Evolutionary conservation across 2,113 vertebrate species (phyloP).

Genomic region (Empidonax alnorum): DNA sequence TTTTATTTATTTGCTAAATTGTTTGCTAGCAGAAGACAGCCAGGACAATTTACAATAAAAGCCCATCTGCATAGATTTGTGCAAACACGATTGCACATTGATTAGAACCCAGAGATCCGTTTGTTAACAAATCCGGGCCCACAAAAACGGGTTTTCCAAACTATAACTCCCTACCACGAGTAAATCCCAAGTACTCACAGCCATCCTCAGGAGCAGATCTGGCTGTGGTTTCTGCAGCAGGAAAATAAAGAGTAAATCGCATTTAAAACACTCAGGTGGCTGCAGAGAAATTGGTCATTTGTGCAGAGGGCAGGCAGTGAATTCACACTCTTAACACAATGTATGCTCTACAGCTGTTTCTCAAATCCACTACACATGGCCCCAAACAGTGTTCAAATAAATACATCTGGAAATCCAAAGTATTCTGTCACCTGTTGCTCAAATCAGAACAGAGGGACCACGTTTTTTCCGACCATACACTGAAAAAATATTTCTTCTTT

Average conservation of each 20-base stretch:
- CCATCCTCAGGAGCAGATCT: not conserved
- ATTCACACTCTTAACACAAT: not conserved
- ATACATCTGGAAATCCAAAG: not conserved
- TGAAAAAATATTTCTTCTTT: not conserved
- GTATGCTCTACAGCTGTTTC: not conserved
- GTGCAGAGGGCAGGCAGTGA: not conserved
- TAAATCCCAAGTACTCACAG: not conserved
- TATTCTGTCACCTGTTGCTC: not conserved
- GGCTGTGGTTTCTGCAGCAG: not conserved
- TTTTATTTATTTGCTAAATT: conserved; percentile 55
- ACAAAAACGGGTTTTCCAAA: not conserved
- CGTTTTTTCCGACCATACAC: not conserved
- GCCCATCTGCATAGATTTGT: not conserved
- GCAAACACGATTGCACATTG: not conserved
- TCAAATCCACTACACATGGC: not conserved
- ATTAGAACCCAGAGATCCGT: not conserved
- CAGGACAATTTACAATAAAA: not conserved
- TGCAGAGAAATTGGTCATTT: not conserved
- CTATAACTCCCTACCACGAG: not conserved
- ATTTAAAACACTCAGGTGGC: not conserved
- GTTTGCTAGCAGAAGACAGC: not conserved
- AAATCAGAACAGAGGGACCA: not conserved
- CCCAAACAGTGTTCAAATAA: not conserved
- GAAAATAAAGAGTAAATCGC: not conserved
- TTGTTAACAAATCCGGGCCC: not conserved